Evolutionary conservation across 2,113 vertebrate species (phyloP), one percentile per base, ranked within the genome.

Genomic region (Rhinopomastus cyanomelas): DNA sequence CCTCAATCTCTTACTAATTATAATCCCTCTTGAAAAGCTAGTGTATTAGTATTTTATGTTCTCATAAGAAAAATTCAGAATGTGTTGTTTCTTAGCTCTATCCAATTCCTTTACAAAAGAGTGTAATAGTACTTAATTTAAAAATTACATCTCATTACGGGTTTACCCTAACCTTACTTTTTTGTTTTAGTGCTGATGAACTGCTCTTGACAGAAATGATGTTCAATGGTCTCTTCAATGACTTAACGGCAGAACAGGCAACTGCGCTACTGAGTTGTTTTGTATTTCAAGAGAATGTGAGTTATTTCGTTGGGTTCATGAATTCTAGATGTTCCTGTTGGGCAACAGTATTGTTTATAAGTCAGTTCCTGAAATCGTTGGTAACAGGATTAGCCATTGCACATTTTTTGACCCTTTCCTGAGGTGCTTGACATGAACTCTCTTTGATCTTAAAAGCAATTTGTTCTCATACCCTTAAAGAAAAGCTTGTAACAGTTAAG

Each of bases 261-360:
- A 98, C 99, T 1, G 98, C 99, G 26, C 97, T 99, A 34, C 98
- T 99, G 62, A 99, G 98, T 98, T 99, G 98, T 96, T 99, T 99
- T 17, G 99, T 99, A 56, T 99, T 99, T 97, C 99, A 99, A 95
- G 99, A 99, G 95, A 99, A 99, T 6, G 99, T 99, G 97, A 95
- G 97, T 96, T 90, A 57, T 42, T 53, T 73, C 36, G n/a, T 48
- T 68, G 62, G 57, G 0, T 69, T 82, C 4, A 39, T 34, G 65
- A 78, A 39, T 66, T 74, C 16, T 46, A 60, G 36, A 75, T 13
- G 46, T 67, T 69, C 17, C 22, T 76, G 42, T 74, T 29, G 81
- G 60, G 26, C 53, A 57, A 30, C 12, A 87, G 20, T 42, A 36
- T 32, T 65, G 20, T 5, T 53, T 67, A 17, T 46, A 84, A 78